Conservation (phyloP, 23 tunicate genomes). For the Trididemnum clinides region DNA sequence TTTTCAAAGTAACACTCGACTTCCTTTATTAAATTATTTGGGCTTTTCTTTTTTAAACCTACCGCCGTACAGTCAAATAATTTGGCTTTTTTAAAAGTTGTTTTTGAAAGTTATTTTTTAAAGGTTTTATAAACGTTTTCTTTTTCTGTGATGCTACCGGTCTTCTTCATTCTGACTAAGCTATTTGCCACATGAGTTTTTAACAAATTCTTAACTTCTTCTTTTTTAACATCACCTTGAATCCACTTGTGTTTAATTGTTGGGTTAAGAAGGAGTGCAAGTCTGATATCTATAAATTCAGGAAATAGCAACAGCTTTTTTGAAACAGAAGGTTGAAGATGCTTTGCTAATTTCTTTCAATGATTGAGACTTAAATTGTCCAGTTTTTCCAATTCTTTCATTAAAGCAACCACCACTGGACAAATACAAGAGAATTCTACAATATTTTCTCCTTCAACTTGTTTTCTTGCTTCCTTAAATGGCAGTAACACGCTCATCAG, state of each 20-base stretch:
- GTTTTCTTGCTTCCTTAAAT: conserved; percentile 29
- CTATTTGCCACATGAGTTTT: conserved; percentile 11
- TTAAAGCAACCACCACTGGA: background rate
- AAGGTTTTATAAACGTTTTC: background rate
- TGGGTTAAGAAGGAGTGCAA: conserved; percentile 9
- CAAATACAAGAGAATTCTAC: conserved; percentile 7
- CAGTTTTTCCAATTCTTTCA: no score
- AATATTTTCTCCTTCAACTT: conserved; percentile 38
- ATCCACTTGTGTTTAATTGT: conserved; percentile 19
- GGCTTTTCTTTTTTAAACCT: background rate
- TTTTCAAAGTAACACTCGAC: conserved; percentile 3
- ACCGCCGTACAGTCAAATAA: conserved; percentile 7
- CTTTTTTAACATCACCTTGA: conserved; percentile 6
- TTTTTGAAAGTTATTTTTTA: no score
- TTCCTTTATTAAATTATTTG: background rate
- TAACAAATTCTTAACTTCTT: conserved; percentile 6
- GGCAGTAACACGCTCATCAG: conserved; percentile 16
- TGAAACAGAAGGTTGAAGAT: background rate
- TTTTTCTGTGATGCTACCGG: background rate
- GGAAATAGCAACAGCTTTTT: conserved; percentile 7
- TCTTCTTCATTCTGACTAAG: background rate
- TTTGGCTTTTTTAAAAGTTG: no score
- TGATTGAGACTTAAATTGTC: no score
- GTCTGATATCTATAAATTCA: background rate
- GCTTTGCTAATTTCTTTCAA: conserved; percentile 2